Base-by-base conservation (phyloP, 2,113 vertebrate species). In the Eublepharis macularius region DNA sequence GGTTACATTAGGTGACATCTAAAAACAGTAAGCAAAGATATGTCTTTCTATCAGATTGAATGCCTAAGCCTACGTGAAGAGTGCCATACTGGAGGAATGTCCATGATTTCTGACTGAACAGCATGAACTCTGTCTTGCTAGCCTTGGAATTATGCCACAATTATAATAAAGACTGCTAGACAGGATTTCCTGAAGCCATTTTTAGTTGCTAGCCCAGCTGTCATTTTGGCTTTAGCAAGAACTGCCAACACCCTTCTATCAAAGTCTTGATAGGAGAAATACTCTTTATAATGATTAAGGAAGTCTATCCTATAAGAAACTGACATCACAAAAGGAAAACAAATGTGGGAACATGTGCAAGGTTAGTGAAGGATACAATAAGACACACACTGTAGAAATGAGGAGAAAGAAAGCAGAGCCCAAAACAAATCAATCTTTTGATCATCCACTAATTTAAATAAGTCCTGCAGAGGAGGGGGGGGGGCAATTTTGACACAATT, bases 221-320 rank as follows among this genome's bases (percentile, higher is more conserved):
- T 79, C 65, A 34, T 17, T 73, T 79, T 0, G 0, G 10, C 2
- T 34, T 0, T 4, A 12, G 26, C 69, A 5, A 0, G 32, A 75
- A 77, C 39, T 26, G 36, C 24, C 1, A 45, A 60, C n/a, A 36
- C 21, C 0, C 10, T 11, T n/a, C 14, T 11, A 66, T 85, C 1
- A 10, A 9, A 5, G 34, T 57, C 83, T n/a, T 29, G 65, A 76
- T 39, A 32, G 66, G 43, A 73, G n/a, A 29, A 79, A 66, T 19
- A 68, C 74, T n/a, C 1, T 73, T 80, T 36, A 81, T 39, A 32
- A 32, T 39, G 19, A 26, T 76, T 51, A 47, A 81, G 16, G 43
- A 63, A 21, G 1, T 60, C 29, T 17, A 76, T 16, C 26, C 65
- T 2, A 63, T 24, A n/a, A 57, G 83, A 51, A n/a, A 8, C 0